A percentile compares a stretch with the other conserved stretches of the same genome.
phyloP scores from a whole-genome alignment of 2,888 invertebrate genomes.

The Eretmocerus hayati region DNA sequence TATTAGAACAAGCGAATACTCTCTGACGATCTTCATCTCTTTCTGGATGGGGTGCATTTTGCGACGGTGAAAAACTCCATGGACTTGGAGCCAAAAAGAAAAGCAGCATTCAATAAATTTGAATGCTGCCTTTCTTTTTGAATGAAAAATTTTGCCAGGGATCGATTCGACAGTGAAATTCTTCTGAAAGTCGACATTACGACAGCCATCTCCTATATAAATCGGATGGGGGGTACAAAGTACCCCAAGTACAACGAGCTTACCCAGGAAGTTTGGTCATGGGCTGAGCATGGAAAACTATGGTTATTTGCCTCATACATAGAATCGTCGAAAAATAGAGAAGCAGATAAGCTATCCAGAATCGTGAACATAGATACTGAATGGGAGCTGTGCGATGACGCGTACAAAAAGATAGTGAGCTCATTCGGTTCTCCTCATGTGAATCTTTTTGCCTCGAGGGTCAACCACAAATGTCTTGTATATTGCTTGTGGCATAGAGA shows the following conservation, averaged over 20 bases:
- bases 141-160: slow-evolving; percentile 22
- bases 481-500: slow-evolving; percentile 15
- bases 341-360: slow-evolving; percentile 14
- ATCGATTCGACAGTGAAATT: neutral
- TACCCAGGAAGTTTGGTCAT: slow-evolving; percentile 13
- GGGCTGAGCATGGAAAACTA: slow-evolving; percentile 7
- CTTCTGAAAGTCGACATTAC: slow-evolving; percentile 12
- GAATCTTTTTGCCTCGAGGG: slow-evolving; percentile 19
- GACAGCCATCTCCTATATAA: slow-evolving; percentile 15
- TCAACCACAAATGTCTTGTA: slow-evolving; percentile 21
- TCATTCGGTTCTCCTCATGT: slow-evolving; percentile 2
- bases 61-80: too few species aligned
- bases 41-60: too few species aligned
- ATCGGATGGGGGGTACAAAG: slow-evolving; percentile 11
- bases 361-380: slow-evolving; percentile 9
- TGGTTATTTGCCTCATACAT: slow-evolving; percentile 16
- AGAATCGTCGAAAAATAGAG: slow-evolving; percentile 8
- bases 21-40: too few species aligned
- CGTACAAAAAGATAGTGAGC: neutral
- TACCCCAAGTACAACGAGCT: slow-evolving; percentile 2
- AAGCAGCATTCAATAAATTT: too few species aligned
- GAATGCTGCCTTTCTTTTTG: too few species aligned
- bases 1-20: too few species aligned
- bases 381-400: neutral
- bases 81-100: too few species aligned